phyloP scores from a whole-genome alignment of 2,797 vertebrate species.

The Prionace glauca region DNA sequence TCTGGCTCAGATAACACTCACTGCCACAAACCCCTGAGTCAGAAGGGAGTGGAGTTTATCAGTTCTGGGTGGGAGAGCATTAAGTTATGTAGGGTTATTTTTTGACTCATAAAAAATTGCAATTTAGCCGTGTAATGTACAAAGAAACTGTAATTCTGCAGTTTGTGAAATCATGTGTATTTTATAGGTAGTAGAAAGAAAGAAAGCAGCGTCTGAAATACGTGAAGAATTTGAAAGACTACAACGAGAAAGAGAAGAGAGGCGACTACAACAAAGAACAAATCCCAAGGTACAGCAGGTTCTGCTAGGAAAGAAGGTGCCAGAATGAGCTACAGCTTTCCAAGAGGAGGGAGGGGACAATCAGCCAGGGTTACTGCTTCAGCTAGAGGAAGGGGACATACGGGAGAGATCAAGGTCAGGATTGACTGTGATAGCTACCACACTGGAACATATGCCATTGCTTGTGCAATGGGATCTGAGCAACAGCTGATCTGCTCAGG shows the following conservation, averaged over 20 bases:
- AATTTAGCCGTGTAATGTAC: neutral
- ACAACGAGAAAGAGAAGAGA: slow-evolving; percentile 86
- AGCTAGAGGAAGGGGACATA: no score
- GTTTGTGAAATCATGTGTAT: neutral
- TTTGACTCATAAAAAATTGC: neutral
- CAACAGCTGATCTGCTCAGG: neutral
- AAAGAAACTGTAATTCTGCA: neutral
- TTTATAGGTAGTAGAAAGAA: slow-evolving; percentile 85
- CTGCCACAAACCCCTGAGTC: neutral
- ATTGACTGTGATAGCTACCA: neutral
- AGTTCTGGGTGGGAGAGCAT: neutral
- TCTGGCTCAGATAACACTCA: neutral
- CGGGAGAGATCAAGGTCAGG: neutral
- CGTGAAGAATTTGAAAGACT: slow-evolving; percentile 92
- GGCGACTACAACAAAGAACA: slow-evolving; percentile 89
- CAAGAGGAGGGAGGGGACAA: no score
- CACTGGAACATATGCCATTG: neutral
- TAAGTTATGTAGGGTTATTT: neutral
- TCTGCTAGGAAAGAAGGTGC: neutral
- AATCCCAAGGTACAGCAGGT: slow-evolving; percentile 79
- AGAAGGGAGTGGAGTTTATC: neutral
- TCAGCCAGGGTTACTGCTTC: neutral
- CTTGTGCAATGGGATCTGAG: neutral
- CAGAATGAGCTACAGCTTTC: neutral
- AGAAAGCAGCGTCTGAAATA: slow-evolving; percentile 86